These are phyloP conservation scores for Callorhinus ursinus DNA, from an alignment of 2,113 vertebrate species.

Conservation along the genomic window DNA sequence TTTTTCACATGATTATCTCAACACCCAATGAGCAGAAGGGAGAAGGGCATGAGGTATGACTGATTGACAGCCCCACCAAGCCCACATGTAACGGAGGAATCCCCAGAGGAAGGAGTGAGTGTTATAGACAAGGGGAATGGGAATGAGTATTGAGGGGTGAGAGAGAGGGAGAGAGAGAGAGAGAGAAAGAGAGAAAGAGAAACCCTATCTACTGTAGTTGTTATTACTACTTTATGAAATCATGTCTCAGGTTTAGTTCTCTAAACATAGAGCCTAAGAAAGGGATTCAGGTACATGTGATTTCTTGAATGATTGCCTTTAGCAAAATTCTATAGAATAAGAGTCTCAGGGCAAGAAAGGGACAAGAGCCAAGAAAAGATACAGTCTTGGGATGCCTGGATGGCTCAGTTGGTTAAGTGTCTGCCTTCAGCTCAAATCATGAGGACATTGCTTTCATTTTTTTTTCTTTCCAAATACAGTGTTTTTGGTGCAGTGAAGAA, in stretches of 20 bases:
- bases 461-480: constrained; percentile 59
- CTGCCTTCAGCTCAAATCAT: neutral
- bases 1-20: neutral
- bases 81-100: neutral
- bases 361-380: constrained; percentile 6
- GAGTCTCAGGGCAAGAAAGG: neutral
- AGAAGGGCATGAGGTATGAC: neutral
- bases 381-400: neutral
- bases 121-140: neutral
- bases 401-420: neutral
- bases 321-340: neutral
- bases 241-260: neutral
- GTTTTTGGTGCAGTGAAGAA: constrained; percentile 70
- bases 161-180: neutral
- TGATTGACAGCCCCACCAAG: neutral
- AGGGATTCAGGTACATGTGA: neutral
- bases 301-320: neutral
- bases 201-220: neutral
- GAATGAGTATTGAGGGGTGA: neutral
- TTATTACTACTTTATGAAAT: neutral
- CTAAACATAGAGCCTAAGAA: neutral
- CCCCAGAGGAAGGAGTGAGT: neutral
- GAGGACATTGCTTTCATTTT: neutral
- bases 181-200: neutral
- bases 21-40: neutral